Evolutionary conservation across 2,888 invertebrate species (phyloP), one percentile per base, ranked within the genome.

Genomic region (Scotopteryx bipunctaria): DNA sequence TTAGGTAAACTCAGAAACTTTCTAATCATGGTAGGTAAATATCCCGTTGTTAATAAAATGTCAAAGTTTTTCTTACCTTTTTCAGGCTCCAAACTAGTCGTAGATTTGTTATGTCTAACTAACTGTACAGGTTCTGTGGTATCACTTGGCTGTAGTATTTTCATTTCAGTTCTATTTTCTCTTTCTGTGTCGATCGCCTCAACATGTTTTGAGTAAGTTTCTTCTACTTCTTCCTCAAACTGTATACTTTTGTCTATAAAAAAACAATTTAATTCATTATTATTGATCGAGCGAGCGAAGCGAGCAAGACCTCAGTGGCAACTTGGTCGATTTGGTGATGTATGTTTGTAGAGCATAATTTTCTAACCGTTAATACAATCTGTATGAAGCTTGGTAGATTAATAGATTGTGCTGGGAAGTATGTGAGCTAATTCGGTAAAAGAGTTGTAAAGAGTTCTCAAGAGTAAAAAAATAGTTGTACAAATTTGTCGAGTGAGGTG

Each of bases 101-200:
- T 62, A 67, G 76, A 74, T 71, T 77, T 78, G 62, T 69, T 76
- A 71, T 74, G 77, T 70, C 77, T 81, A 83, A 69, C 78, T 83
- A 88, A 69, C 71, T 78, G 73, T 77, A 77, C 62, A 74, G 73
- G 57, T 68, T 83, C 79, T 59, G 64, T 71, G 71, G 63, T 83
- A 83, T 86, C 83, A 83, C 84, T 79, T 62, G 71, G 62, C 59
- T 86, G 85, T 84, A 86, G 81, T 81, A 76, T 81, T 65, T 76
- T 77, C 56, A 63, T 72, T 64, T 73, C 66, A 55, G 61, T 64
- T 50, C 68, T 64, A 49, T 64, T 69, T 53, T 66, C 67, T 53
- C 71, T 70, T 37, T 65, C 65, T 50, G 33, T 57, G 50, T 32
- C 53, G 40, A 53, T 55, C 47, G 47, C 54, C 29, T 36, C 53